These are phyloP conservation scores for Siderastrea siderea DNA, from an alignment of 92 coral and sea anemone species.

Conservation along the genomic window DNA sequence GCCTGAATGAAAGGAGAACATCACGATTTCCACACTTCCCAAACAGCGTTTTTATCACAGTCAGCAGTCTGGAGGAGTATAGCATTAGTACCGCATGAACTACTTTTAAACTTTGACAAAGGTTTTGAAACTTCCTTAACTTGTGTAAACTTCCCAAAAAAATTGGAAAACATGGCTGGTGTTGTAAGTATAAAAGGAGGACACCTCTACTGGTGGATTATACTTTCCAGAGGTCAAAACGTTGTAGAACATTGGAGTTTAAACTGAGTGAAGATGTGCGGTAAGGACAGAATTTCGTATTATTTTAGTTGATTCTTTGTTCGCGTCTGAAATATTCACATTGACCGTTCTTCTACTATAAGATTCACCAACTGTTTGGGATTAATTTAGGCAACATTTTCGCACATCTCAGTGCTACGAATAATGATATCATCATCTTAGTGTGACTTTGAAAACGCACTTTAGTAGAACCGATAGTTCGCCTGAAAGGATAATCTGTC, in stretches of 20 bases:
- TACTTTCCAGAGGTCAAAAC: neutral
- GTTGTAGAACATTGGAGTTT: neutral
- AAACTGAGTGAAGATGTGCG: neutral
- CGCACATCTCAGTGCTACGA: too few species aligned
- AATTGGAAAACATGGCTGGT: neutral
- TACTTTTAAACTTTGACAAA: slow-evolving; percentile 21
- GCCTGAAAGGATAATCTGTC: too few species aligned
- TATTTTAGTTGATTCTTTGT: neutral
- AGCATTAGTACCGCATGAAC: neutral
- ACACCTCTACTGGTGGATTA: neutral
- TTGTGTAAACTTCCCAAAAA: neutral
- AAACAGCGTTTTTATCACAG: neutral
- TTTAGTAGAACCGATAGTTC: too few species aligned
- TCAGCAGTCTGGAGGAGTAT: neutral
- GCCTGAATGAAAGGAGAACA: too few species aligned
- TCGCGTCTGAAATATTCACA: too few species aligned
- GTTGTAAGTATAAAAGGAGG: neutral
- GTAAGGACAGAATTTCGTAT: neutral
- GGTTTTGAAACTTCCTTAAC: neutral
- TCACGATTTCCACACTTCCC: neutral
- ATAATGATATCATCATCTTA: too few species aligned
- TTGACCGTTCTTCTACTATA: too few species aligned
- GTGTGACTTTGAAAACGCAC: too few species aligned
- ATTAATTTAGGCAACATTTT: too few species aligned
- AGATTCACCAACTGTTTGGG: too few species aligned